A percentile compares a stretch with the other conserved stretches of the same genome.
Conservation (phyloP, 2,797 vertebrate species). For the Passerculus sandwichensis region DNA sequence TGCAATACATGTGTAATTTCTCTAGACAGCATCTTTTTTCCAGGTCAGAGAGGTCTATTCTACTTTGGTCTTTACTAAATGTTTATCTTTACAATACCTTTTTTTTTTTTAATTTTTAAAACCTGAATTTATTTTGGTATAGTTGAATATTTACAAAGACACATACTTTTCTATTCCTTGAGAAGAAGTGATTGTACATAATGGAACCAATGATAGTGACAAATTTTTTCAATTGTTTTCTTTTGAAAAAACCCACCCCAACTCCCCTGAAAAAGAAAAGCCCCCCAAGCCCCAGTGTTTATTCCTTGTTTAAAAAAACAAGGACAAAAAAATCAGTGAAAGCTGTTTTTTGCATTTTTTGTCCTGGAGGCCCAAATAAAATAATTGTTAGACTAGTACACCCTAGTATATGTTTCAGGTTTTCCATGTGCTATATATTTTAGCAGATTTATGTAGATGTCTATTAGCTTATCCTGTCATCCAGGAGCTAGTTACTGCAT, state of each 20-base stretch:
- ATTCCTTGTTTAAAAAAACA: background rate
- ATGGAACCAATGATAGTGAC: background rate
- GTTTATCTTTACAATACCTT: background rate
- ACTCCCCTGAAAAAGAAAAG: background rate
- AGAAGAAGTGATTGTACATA: background rate
- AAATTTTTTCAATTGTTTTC: background rate
- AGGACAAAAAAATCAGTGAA: background rate
- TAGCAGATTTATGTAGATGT: background rate
- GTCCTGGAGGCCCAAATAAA: background rate
- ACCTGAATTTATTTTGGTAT: background rate
- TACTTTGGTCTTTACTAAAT: background rate
- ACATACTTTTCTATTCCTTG: background rate
- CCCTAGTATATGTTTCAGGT: background rate
- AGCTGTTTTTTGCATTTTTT: background rate
- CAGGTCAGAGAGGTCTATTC: background rate
- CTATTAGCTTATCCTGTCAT: background rate
- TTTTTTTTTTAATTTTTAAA: background rate
- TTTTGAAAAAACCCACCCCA: background rate
- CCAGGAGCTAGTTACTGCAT: background rate
- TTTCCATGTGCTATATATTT: background rate
- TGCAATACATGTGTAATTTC: background rate
- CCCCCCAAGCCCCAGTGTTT: background rate
- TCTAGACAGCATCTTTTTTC: background rate
- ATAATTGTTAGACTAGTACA: background rate
- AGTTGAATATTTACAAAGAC: background rate